phyloP scores from a whole-genome alignment of 2,888 invertebrate genomes.

The Didymodactylos carnosus region DNA sequence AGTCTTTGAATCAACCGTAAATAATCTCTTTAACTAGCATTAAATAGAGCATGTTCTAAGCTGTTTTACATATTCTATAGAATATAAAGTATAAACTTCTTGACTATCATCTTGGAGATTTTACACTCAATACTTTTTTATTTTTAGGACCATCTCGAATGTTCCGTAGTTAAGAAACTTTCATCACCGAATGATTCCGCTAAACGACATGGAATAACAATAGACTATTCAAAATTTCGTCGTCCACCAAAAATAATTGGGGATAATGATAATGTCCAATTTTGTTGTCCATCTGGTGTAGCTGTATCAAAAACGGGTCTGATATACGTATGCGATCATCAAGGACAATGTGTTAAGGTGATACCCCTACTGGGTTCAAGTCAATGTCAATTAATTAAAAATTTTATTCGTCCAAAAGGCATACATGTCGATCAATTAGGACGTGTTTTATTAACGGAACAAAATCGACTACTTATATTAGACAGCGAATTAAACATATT shows the following conservation, averaged over 20 bases:
- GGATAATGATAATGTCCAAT: background rate
- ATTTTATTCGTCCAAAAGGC: background rate
- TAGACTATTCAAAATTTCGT: background rate
- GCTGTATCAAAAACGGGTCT: background rate
- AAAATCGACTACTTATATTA: background rate
- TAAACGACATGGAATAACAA: background rate
- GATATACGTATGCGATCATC: background rate
- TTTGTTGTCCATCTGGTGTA: background rate
- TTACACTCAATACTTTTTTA: no score
- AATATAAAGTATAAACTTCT: no score
- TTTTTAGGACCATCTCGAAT: no score
- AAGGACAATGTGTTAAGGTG: background rate
- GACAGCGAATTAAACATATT: background rate
- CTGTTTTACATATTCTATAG: no score
- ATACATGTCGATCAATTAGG: background rate
- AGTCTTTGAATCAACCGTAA: no score
- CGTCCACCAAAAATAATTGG: background rate
- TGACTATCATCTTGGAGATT: no score
- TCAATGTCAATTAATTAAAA: background rate
- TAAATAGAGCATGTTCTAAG: no score
- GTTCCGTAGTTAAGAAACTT: no score
- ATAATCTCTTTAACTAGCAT: no score
- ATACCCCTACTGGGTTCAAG: background rate
- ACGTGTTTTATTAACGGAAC: background rate
- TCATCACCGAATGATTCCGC: no score